Evolutionary conservation across 30 jellyfish, hydroid and myxozoan genomes (phyloP), one percentile per base, ranked within the genome.

Genomic region (Chironex yamaguchii): DNA sequence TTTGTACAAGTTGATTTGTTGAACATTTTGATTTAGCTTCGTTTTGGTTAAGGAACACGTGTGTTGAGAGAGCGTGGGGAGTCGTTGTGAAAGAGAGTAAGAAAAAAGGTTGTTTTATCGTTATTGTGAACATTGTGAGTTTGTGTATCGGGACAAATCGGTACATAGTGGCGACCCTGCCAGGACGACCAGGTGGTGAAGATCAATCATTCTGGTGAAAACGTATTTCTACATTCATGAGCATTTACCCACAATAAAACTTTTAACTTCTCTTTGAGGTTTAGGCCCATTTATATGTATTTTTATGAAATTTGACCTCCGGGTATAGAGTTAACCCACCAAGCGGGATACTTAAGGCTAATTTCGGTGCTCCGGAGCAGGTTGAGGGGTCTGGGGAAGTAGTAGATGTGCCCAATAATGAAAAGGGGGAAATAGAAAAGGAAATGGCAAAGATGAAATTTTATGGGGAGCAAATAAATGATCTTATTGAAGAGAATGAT

Each of bases 121-220:
- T n/a, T n/a, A n/a, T n/a, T n/a, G n/a, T n/a, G n/a, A n/a, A n/a
- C n/a, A n/a, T n/a, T 0, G 84, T 70, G 84, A 0, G 84, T 34
- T 14, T 0, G 42, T 53, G 54, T 77, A 77, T 36, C 36, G 36
- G 70, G n/a, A 77, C 89, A 77, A 76, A 0, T 53, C 63, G 89
- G 89, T 77, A 58, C 28, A 77, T 76, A 29, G 89, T 77, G 89
- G 89, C 89, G 89, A 58, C 79, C 89, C 68, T 52, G 68, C 69
- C 71, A 75, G 36, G 77, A 54, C 71, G 36, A 68, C 28, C 25
- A 53, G 58, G 89, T 68, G 58, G 48, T 54, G 89, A 53, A 79
- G 23, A 36, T 62, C 34, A 35, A 77, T 32, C 81, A 20, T 28
- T 77, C 34, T 54, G 36, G 28, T 77, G 29, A 34, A 62, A 31